Conservation (phyloP, 2,888 invertebrate genomes). For the Cetonia aurata region DNA sequence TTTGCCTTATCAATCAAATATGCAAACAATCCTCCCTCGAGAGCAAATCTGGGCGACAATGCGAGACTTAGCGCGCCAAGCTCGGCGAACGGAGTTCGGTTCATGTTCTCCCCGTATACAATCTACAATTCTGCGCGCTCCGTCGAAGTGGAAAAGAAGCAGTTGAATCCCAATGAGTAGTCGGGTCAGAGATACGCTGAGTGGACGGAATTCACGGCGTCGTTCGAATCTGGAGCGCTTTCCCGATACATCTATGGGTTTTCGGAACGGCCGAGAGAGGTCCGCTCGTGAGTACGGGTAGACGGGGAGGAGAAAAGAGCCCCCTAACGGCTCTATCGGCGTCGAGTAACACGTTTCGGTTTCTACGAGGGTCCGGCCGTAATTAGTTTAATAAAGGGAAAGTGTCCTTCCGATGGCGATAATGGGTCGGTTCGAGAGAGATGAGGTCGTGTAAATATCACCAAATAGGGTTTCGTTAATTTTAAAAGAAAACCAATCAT, state of each 20-base stretch:
- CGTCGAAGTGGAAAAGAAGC: conserved; percentile 45
- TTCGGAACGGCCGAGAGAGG: not conserved
- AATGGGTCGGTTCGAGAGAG: too few relatives aligned
- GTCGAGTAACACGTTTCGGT: not conserved
- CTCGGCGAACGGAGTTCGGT: conserved; percentile 17
- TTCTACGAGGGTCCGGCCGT: not conserved
- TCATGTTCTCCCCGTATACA: conserved; percentile 14
- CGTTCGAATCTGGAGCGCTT: conserved; percentile 45
- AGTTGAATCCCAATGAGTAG: conserved; percentile 50
- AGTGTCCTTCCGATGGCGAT: too few relatives aligned
- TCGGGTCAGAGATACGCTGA: conserved; percentile 51
- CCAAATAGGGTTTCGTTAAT: too few relatives aligned
- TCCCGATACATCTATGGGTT: not conserved
- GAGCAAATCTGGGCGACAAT: conserved; percentile 9
- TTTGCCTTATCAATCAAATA: conserved; percentile 10
- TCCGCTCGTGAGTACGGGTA: too few relatives aligned
- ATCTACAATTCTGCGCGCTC: conserved; percentile 32
- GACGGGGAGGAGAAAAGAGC: not conserved
- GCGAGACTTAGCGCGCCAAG: conserved; percentile 6
- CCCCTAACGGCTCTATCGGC: conserved; percentile 3
- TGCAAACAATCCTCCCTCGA: conserved; percentile 14
- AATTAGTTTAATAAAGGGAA: conserved; percentile 12
- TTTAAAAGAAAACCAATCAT: too few relatives aligned
- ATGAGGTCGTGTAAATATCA: too few relatives aligned
- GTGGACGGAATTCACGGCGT: conserved; percentile 47